Evolutionary conservation across 2,113 vertebrate species (phyloP).

Genomic region (Macrotis lagotis): DNA sequence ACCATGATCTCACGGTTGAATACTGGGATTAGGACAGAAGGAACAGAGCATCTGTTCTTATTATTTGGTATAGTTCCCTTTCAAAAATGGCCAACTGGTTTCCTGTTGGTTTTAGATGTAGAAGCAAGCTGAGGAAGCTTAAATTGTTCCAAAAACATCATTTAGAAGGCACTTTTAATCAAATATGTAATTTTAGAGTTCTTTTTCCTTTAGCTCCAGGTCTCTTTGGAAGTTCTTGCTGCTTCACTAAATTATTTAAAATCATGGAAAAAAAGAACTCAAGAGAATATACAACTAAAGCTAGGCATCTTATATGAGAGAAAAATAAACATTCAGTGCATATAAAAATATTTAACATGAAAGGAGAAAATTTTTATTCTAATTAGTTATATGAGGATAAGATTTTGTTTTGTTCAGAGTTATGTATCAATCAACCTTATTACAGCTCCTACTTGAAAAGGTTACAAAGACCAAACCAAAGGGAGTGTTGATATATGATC

Average conservation of each 20-base stretch:
- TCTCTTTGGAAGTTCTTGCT: conserved; percentile 17
- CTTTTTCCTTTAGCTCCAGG: conserved; percentile 56
- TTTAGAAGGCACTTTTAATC: conserved; percentile 29
- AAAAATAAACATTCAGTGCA: neutral
- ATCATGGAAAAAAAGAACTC: conserved; percentile 42
- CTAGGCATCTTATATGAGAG: neutral
- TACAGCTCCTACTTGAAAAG: too few species aligned
- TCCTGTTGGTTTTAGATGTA: conserved; percentile 51
- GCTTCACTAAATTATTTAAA: conserved; percentile 33
- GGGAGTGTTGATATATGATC: too few species aligned
- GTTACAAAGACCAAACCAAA: too few species aligned
- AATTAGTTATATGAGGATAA: neutral
- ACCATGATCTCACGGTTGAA: conserved; percentile 47
- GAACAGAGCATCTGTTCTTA: conserved; percentile 54
- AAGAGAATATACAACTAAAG: conserved; percentile 9
- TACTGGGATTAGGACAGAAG: conserved; percentile 38
- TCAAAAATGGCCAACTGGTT: conserved; percentile 39
- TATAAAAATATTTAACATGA: neutral
- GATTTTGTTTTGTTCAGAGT: neutral
- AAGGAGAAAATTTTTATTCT: neutral
- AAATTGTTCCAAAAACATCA: conserved; percentile 49
- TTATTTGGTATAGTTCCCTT: conserved; percentile 49
- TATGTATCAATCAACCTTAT: neutral
- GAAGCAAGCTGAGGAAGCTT: conserved; percentile 31
- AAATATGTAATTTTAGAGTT: conserved; percentile 35